phyloP scores from a whole-genome alignment of 2,113 vertebrate species.

The Cryptoleucopteryx plumbea region DNA sequence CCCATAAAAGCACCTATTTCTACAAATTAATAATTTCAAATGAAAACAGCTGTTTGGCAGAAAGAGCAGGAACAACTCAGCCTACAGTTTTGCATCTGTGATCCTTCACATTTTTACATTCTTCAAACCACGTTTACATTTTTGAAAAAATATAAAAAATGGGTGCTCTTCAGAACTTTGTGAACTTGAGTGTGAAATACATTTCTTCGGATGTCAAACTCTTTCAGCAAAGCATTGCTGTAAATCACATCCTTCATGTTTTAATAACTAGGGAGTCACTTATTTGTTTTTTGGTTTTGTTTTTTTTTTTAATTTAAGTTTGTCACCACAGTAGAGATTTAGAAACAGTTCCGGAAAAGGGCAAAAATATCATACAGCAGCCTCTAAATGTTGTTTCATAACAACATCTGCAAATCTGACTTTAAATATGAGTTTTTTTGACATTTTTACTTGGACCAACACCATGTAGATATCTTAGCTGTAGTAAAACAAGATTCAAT shows the following conservation, averaged over 20 bases:
- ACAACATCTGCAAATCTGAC: neutral
- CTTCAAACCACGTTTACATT: neutral
- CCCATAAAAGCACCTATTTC: neutral
- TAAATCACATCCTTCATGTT: neutral
- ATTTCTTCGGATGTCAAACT: neutral
- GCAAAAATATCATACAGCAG: neutral
- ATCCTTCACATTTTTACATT: neutral
- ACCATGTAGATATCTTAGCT: neutral
- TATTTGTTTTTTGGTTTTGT: neutral
- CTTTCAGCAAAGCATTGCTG: neutral
- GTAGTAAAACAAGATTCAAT: neutral
- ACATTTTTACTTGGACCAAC: neutral
- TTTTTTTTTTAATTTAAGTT: neutral
- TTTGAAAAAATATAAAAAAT: neutral
- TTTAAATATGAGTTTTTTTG: neutral
- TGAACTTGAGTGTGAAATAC: neutral
- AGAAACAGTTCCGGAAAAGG: neutral
- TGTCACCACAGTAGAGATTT: neutral
- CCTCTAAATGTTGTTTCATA: neutral
- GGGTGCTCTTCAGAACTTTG: neutral
- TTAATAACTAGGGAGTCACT: neutral
- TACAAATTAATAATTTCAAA: neutral
- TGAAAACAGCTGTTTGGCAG: neutral
- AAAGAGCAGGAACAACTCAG: neutral
- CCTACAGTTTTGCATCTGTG: neutral